Evolutionary conservation across 2,888 invertebrate genomes (phyloP).

Genomic region (Nematopogon swammerdamellus): DNA sequence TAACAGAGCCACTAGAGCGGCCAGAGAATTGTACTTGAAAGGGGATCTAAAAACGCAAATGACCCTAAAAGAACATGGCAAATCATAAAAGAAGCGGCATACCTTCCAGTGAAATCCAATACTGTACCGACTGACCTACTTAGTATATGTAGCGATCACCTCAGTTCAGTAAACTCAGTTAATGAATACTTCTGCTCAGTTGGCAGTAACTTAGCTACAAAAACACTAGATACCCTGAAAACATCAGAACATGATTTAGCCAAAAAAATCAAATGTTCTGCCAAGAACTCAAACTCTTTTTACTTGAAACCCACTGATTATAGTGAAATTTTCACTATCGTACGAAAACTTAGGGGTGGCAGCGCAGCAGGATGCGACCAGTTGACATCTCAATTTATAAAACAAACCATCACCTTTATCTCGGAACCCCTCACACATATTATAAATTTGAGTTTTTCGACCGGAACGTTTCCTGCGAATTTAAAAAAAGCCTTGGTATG

Average conservation of each 20-base stretch:
- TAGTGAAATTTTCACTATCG: neutral
- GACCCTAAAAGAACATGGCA: neutral
- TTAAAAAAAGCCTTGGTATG: constrained; percentile 1
- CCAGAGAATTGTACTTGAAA: neutral
- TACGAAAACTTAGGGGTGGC: neutral
- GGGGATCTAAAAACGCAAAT: neutral
- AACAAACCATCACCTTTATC: neutral
- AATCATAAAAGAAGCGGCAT: neutral
- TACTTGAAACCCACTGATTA: neutral
- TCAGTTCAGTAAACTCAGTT: neutral
- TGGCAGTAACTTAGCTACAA: neutral
- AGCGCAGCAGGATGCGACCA: neutral
- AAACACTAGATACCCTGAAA: neutral
- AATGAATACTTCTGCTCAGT: neutral
- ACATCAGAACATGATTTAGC: neutral
- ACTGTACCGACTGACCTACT: neutral
- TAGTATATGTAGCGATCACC: neutral
- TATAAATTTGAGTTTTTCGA: constrained; percentile 1
- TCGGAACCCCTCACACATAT: neutral
- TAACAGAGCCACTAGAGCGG: neutral
- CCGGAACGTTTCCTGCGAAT: neutral
- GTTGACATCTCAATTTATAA: neutral
- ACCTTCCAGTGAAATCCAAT: neutral
- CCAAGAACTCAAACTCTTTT: neutral
- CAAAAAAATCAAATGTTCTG: neutral